phyloP scores from a whole-genome alignment of 2,888 invertebrate genomes.

The Zaprionus bogoriensis region DNA sequence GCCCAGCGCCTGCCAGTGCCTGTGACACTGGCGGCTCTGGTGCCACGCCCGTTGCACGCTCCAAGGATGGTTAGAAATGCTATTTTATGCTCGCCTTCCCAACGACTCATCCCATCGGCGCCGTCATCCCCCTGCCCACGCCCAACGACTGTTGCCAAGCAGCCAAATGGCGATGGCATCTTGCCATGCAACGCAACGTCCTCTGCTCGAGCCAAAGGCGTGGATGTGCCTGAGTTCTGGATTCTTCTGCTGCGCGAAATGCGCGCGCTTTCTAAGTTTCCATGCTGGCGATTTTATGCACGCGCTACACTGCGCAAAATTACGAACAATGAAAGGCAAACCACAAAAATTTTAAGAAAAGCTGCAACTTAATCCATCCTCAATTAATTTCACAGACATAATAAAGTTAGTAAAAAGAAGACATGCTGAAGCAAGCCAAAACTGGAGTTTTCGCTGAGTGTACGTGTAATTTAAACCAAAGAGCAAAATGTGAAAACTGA shows the following conservation, averaged over 20 bases:
- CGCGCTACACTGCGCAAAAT: constrained; percentile 43
- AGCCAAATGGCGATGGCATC: constrained; percentile 59
- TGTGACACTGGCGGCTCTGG: not conserved
- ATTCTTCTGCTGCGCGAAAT: constrained; percentile 30
- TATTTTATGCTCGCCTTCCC: constrained; percentile 68
- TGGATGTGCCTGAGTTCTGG: constrained; percentile 34
- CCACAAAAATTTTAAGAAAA: too few species aligned
- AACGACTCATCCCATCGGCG: constrained; percentile 5
- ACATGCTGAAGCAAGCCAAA: too few species aligned
- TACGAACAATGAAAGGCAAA: not conserved
- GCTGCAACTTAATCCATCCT: too few species aligned
- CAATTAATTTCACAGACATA: too few species aligned
- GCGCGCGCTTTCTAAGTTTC: constrained; percentile 51
- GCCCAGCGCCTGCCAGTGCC: too few species aligned
- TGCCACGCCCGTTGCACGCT: constrained; percentile 29
- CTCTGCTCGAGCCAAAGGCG: constrained; percentile 42
- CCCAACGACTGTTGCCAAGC: constrained; percentile 36
- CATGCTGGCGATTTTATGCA: constrained; percentile 56
- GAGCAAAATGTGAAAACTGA: constrained; percentile 62
- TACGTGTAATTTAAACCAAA: constrained; percentile 59
- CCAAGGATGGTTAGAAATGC: constrained; percentile 60
- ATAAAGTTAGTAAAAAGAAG: too few species aligned
- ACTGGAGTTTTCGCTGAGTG: constrained; percentile 43
- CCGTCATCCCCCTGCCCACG: constrained; percentile 4
- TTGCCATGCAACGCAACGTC: constrained; percentile 67